A percentile compares a stretch with the other conserved stretches of the same genome.
Evolutionary conservation across 2,888 invertebrate species (phyloP).

Genomic region (Drosophila seclusa): DNA sequence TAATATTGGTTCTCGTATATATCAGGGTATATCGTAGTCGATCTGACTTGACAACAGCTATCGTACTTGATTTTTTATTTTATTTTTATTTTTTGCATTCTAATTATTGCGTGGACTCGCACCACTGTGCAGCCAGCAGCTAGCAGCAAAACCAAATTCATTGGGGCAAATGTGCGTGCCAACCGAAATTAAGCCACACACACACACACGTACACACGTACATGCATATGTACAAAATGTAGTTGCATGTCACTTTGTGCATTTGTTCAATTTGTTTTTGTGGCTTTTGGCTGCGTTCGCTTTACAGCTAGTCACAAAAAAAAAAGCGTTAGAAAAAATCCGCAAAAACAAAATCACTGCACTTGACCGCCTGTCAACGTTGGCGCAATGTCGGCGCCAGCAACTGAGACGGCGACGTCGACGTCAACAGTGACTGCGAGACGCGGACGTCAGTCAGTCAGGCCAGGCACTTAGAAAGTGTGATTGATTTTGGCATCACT

Average conservation of each 20-base stretch:
- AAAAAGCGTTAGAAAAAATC: background rate
- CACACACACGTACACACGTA: background rate
- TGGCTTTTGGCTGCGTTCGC: slow-evolving; percentile 35
- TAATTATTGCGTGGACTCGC: background rate
- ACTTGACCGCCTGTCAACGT: slow-evolving; percentile 49
- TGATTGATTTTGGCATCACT: slow-evolving; percentile 81
- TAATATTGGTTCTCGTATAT: background rate
- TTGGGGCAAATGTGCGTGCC: slow-evolving; percentile 45
- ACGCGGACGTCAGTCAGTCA: slow-evolving; percentile 28
- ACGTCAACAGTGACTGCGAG: slow-evolving; percentile 35
- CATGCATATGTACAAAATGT: slow-evolving; percentile 20
- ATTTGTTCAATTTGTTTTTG: slow-evolving; percentile 52
- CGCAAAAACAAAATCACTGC: slow-evolving; percentile 12
- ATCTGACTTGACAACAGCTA: background rate
- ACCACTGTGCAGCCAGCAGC: slow-evolving; percentile 12
- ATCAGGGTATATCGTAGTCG: background rate
- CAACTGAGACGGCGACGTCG: slow-evolving; percentile 5
- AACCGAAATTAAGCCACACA: slow-evolving; percentile 43
- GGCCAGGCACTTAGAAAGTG: slow-evolving; percentile 77
- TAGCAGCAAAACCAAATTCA: slow-evolving; percentile 21
- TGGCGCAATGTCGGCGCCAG: slow-evolving; percentile 26
- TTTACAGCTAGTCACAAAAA: slow-evolving; percentile 28
- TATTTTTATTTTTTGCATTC: background rate
- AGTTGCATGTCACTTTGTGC: slow-evolving; percentile 53
- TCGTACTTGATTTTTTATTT: background rate